These are phyloP conservation scores for Pangasius krempfi DNA, from an alignment of 2,797 vertebrate species.

Conservation along the genomic window DNA sequence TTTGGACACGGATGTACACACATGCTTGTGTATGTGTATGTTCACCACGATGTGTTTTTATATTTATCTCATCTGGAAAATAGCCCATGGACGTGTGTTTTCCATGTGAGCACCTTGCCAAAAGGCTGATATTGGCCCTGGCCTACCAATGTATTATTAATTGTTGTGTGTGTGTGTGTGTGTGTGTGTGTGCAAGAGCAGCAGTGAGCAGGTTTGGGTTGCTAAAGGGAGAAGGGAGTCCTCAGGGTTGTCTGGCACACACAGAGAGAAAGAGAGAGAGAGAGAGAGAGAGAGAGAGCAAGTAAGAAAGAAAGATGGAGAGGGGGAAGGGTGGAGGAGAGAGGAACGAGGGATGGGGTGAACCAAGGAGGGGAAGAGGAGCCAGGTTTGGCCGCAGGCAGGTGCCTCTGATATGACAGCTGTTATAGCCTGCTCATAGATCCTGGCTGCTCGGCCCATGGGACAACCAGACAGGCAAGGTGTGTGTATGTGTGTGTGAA, in stretches of 20 bases:
- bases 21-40: background rate
- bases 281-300: background rate
- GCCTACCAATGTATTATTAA: slow-evolving; percentile 63
- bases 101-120: slow-evolving; percentile 43
- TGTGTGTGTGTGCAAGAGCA: slow-evolving; percentile 5
- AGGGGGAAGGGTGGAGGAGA: background rate
- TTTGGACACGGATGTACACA: background rate
- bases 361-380: slow-evolving; percentile 29
- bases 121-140: slow-evolving; percentile 54
- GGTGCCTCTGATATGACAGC: slow-evolving; percentile 59
- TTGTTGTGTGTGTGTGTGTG: slow-evolving; percentile 35
- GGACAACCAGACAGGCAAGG: slow-evolving; percentile 22
- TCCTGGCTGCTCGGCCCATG: slow-evolving; percentile 41
- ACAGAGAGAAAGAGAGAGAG: background rate
- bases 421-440: slow-evolving; percentile 49
- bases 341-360: slow-evolving; percentile 12
- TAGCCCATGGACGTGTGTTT: slow-evolving; percentile 45
- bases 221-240: slow-evolving; percentile 50
- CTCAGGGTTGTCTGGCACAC: slow-evolving; percentile 57
- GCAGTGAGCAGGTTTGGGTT: slow-evolving; percentile 23
- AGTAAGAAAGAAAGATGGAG: background rate
- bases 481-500: slow-evolving; percentile 35
- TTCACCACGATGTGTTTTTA: slow-evolving; percentile 17
- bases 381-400: slow-evolving; percentile 54
- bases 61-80: slow-evolving; percentile 40